Evolutionary conservation across 2,113 vertebrate species (phyloP).

Genomic region (Pithys albifrons): DNA sequence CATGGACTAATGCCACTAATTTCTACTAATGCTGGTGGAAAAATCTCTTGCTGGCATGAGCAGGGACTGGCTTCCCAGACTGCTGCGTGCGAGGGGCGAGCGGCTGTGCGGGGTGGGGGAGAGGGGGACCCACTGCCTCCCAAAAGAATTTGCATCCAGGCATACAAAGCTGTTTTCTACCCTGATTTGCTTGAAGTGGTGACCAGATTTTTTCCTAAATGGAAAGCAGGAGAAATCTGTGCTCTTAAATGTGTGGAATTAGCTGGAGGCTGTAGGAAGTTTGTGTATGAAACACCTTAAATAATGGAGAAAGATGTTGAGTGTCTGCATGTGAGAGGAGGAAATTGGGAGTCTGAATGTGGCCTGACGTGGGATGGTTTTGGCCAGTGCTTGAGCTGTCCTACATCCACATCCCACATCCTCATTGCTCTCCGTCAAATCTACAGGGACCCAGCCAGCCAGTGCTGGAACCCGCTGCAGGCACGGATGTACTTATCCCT

Average conservation of each 20-base stretch:
- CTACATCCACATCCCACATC: neutral
- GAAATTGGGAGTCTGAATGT: rapidly evolving
- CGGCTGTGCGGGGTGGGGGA: rapidly evolving
- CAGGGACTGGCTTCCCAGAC: neutral
- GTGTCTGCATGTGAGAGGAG: neutral
- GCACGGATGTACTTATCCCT: neutral
- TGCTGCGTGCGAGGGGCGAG: neutral
- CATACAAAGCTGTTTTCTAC: rapidly evolving
- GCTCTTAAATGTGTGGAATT: neutral
- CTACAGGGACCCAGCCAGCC: neutral
- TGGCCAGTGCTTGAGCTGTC: neutral
- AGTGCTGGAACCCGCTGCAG: rapidly evolving
- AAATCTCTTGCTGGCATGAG: slow-evolving; percentile 9
- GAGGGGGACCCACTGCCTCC: neutral
- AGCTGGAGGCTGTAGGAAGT: neutral
- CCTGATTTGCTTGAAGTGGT: neutral
- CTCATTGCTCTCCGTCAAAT: neutral
- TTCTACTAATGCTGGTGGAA: slow-evolving; percentile 33
- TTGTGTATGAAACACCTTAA: neutral
- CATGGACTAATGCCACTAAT: slow-evolving; percentile 28
- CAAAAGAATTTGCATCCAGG: neutral
- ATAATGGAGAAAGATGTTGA: neutral
- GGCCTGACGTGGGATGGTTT: neutral
- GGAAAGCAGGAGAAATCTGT: neutral
- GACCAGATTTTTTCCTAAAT: slow-evolving; percentile 7